Percentiles rank a stretch among this genome's conserved stretches.
Conservation (phyloP, 30 jellyfish, hydroid and myxozoan genomes). For the Calvadosia cruxmelitensis region DNA sequence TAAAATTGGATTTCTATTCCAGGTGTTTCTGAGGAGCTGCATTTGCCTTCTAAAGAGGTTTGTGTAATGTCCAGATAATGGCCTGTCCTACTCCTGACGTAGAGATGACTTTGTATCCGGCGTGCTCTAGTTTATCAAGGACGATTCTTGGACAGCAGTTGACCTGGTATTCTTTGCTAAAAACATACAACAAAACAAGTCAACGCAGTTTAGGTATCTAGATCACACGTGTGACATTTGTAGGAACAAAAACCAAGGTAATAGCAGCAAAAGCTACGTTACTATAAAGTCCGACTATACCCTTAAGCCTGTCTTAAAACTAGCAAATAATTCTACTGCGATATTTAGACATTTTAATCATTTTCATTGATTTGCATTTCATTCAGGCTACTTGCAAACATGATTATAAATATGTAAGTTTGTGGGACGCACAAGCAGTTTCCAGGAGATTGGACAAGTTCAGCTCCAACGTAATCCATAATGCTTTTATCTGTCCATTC, state of each 20-base stretch:
- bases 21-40: slow-evolving; percentile 4
- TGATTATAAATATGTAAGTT: too few relatives aligned
- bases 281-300: background rate
- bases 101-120: slow-evolving; percentile 33
- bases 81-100: slow-evolving; percentile 69
- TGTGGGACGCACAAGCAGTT: slow-evolving; percentile 60
- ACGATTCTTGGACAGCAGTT: slow-evolving; percentile 57
- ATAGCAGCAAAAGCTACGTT: background rate
- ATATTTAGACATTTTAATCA: too few relatives aligned
- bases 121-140: slow-evolving; percentile 31
- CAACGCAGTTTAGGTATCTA: background rate
- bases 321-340: too few relatives aligned
- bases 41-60: slow-evolving; percentile 1
- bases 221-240: background rate
- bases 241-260: background rate
- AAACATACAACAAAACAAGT: background rate
- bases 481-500: slow-evolving; percentile 60
- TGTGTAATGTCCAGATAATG: slow-evolving; percentile 53
- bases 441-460: slow-evolving; percentile 44
- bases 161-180: slow-evolving; percentile 55
- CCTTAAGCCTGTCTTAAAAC: too few relatives aligned
- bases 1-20: too few relatives aligned
- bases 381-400: too few relatives aligned
- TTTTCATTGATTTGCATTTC: too few relatives aligned
- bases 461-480: slow-evolving; percentile 41